A percentile compares a stretch with the other conserved stretches of the same genome.
Conservation (phyloP, 92 coral and sea anemone species). For the Diadumene lineata region DNA sequence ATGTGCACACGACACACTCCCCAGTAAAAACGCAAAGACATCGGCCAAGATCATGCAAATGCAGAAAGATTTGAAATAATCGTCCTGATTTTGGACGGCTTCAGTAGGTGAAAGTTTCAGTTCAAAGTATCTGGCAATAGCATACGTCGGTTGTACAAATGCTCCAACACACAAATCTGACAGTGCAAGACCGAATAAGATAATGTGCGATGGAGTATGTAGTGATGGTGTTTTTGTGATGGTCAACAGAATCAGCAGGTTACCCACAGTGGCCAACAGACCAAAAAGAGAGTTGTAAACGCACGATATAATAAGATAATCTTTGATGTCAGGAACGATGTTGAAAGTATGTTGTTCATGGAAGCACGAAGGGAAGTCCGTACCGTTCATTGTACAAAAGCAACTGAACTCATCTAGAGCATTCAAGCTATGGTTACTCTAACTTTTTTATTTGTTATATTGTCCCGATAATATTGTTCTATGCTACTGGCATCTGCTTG, state of each 20-base stretch:
- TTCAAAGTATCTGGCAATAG: slow-evolving; percentile 7
- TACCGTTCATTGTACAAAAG: neutral
- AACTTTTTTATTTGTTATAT: too few relatives aligned
- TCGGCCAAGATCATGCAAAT: neutral
- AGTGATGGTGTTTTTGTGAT: slow-evolving; percentile 26
- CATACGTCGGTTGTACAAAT: slow-evolving; percentile 20
- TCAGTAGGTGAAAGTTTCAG: slow-evolving; percentile 9
- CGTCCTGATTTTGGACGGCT: neutral
- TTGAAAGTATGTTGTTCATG: neutral
- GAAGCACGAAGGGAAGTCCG: slow-evolving; percentile 2
- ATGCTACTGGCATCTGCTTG: too few relatives aligned
- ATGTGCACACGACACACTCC: neutral
- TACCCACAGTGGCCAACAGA: slow-evolving; percentile 4
- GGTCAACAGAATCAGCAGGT: slow-evolving; percentile 16
- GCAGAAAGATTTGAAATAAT: slow-evolving; percentile 1
- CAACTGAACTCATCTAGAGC: too few relatives aligned
- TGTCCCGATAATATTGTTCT: too few relatives aligned
- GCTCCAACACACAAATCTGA: slow-evolving; percentile 29
- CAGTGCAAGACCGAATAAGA: slow-evolving; percentile 26
- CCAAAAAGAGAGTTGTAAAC: slow-evolving; percentile 4
- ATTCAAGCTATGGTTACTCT: too few relatives aligned
- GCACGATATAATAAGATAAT: neutral
- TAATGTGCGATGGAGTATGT: slow-evolving; percentile 15
- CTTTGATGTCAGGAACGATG: neutral
- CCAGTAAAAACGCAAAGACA: slow-evolving; percentile 3